Percentiles rank a stretch among this genome's conserved stretches.
phyloP scores from a whole-genome alignment of 2,888 invertebrate genomes.

The Melitaea athalia region DNA sequence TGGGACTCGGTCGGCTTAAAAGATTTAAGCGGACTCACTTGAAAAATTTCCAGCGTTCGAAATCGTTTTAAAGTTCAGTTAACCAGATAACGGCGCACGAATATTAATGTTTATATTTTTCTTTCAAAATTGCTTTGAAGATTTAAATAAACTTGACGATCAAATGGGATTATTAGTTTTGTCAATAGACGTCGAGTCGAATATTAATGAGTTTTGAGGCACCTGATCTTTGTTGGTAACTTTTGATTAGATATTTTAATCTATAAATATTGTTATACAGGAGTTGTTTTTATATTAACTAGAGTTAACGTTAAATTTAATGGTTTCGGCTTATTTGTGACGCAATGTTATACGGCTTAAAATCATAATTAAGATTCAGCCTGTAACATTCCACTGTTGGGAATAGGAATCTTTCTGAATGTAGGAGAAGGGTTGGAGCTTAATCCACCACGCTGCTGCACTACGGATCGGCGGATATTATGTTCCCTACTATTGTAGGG shows the following conservation, averaged over 20 bases:
- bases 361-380: no score
- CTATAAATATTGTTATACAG: background rate
- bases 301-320: no score
- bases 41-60: conserved; percentile 33
- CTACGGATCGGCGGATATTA: no score
- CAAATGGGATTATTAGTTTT: background rate
- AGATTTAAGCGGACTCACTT: conserved; percentile 24
- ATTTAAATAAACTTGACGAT: background rate
- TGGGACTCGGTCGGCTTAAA: conserved; percentile 20
- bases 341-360: no score
- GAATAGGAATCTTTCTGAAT: no score
- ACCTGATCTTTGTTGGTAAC: background rate
- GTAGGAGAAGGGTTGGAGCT: no score
- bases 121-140: background rate
- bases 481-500: no score
- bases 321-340: no score
- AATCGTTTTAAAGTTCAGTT: conserved; percentile 30
- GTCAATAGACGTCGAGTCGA: background rate
- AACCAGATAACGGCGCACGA: conserved; percentile 21
- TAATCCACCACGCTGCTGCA: no score
- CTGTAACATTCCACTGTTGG: no score
- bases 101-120: conserved; percentile 23
- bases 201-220: conserved; percentile 1
- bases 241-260: background rate
- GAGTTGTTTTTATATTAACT: no score